Percentiles rank a stretch among this genome's conserved stretches.
Conservation (phyloP, 2,797 vertebrate genomes). For the Bufotes viridis region DNA sequence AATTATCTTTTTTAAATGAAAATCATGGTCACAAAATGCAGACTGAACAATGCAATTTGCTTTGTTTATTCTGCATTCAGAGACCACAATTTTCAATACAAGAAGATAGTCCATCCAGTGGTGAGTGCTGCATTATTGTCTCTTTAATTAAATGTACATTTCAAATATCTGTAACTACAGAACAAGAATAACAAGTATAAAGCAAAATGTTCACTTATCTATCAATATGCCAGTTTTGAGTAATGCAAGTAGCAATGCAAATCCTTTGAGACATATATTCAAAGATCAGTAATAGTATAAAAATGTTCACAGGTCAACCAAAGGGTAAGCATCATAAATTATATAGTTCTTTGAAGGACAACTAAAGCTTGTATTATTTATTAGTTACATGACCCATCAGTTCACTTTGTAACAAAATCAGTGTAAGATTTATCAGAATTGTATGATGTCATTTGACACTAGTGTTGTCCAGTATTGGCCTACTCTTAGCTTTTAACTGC, state of each 20-base stretch:
- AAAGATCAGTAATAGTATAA: slow-evolving; percentile 31
- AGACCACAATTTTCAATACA: too few relatives aligned
- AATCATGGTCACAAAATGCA: too few relatives aligned
- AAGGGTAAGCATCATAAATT: slow-evolving; percentile 26
- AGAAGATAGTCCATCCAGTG: too few relatives aligned
- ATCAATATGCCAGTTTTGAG: not conserved
- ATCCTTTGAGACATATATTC: not conserved
- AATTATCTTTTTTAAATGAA: too few relatives aligned
- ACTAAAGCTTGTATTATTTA: slow-evolving; percentile 25
- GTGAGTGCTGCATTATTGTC: too few relatives aligned
- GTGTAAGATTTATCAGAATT: not conserved
- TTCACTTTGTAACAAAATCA: slow-evolving; percentile 12
- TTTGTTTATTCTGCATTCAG: too few relatives aligned
- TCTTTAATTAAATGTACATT: too few relatives aligned
- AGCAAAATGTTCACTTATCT: not conserved
- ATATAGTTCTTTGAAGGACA: slow-evolving; percentile 19
- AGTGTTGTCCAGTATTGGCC: not conserved
- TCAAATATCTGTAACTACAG: too few relatives aligned
- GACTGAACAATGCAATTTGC: too few relatives aligned
- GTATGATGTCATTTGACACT: not conserved
- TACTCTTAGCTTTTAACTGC: not conserved
- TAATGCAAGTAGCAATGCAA: slow-evolving; percentile 9
- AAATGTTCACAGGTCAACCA: slow-evolving; percentile 42
- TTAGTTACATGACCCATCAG: slow-evolving; percentile 20
- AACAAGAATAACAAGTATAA: too few relatives aligned